phyloP scores from a whole-genome alignment of 1,140 invertebrate species.

The Heliconius hermathena region DNA sequence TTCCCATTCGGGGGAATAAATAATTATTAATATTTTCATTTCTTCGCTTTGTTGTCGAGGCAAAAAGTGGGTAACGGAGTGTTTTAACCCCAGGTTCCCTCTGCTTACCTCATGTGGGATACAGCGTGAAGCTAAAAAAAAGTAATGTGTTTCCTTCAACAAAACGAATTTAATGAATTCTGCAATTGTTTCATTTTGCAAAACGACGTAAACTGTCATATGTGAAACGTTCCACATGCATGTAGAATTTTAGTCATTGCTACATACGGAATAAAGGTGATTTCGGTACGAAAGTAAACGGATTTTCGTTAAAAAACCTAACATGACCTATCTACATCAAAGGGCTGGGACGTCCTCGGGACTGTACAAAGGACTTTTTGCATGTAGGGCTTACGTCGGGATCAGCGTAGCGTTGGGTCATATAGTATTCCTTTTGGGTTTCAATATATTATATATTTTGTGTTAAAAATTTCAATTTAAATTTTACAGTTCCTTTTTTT shows the following conservation, averaged over 20 bases:
- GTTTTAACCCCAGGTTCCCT: too few relatives aligned
- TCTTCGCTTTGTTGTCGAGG: too few relatives aligned
- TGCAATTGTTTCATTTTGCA: neutral
- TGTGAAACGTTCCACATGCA: neutral
- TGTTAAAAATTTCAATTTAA: neutral
- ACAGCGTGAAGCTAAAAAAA: too few relatives aligned
- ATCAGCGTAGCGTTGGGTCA: neutral
- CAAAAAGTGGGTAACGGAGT: too few relatives aligned
- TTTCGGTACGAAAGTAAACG: neutral
- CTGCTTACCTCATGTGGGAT: too few relatives aligned
- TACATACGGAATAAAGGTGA: neutral
- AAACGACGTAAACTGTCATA: neutral
- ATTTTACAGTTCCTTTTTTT: neutral
- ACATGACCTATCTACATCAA: slow-evolving; percentile 30
- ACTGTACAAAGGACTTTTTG: slow-evolving; percentile 21
- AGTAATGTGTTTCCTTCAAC: neutral
- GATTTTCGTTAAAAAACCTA: slow-evolving; percentile 16
- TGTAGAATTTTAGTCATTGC: neutral
- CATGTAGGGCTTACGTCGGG: neutral
- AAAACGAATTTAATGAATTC: neutral
- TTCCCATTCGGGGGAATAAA: too few relatives aligned
- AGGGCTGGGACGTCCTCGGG: slow-evolving; percentile 20
- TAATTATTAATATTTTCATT: too few relatives aligned
- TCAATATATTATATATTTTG: neutral
- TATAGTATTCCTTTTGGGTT: neutral